A percentile compares a stretch with the other conserved stretches of the same genome.
These are phyloP conservation scores for Therioaphis trifolii DNA, from an alignment of 2,888 invertebrate genomes.

Conservation along the genomic window DNA sequence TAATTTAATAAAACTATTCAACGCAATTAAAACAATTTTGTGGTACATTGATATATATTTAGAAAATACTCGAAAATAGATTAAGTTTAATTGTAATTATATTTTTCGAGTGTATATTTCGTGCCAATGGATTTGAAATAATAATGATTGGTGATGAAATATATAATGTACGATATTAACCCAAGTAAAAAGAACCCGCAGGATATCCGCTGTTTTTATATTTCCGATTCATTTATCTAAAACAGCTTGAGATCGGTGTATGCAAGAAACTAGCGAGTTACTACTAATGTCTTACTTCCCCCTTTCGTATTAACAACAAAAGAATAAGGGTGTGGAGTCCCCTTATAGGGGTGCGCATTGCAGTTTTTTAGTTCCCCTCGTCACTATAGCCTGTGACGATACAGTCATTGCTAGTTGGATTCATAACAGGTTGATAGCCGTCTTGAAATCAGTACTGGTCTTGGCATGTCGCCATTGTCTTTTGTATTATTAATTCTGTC, in stretches of 20 bases:
- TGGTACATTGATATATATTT: too few species aligned
- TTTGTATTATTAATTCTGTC: conserved; percentile 18
- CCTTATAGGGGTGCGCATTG: conserved; percentile 10
- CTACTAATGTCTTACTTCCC: conserved; percentile 44
- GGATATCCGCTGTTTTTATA: conserved; percentile 42
- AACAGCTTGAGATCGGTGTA: conserved; percentile 50
- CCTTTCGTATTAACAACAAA: conserved; percentile 33
- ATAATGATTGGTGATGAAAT: conserved; percentile 7
- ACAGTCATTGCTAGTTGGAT: not conserved
- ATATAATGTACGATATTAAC: not conserved
- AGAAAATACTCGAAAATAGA: too few species aligned
- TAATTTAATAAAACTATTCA: too few species aligned
- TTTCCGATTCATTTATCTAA: conserved; percentile 48
- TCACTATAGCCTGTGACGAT: not conserved
- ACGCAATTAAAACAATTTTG: too few species aligned
- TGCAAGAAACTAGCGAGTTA: not conserved
- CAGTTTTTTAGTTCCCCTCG: not conserved
- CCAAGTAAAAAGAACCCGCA: conserved; percentile 40
- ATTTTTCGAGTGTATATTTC: not conserved
- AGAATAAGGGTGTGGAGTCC: conserved; percentile 27
- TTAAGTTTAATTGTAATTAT: not conserved
- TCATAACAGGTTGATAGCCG: conserved; percentile 33
- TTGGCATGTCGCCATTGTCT: conserved; percentile 29
- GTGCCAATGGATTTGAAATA: not conserved
- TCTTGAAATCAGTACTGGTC: conserved; percentile 28